These are phyloP conservation scores for Drosophila cognata DNA, from an alignment of 2,888 invertebrate genomes.

Conservation along the genomic window DNA sequence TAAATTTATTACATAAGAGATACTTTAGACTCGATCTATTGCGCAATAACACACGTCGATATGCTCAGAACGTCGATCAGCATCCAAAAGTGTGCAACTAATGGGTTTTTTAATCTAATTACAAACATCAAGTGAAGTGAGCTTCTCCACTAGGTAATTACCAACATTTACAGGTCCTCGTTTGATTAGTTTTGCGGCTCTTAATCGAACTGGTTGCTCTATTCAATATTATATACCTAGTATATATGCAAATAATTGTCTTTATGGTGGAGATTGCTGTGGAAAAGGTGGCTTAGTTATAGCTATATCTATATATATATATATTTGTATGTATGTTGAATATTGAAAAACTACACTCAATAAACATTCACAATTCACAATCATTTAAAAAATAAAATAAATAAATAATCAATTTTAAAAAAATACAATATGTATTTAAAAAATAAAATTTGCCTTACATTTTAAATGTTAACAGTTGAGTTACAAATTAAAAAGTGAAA, in stretches of 20 bases:
- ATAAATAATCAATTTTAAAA: background rate
- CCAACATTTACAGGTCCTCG: background rate
- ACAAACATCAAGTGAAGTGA: background rate
- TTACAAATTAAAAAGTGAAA: background rate
- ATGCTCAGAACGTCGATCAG: conserved; percentile 3
- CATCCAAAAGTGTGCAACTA: background rate
- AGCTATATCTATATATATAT: too few relatives aligned
- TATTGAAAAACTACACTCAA: background rate
- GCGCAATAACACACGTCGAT: conserved; percentile 38
- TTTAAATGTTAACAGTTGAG: too few relatives aligned
- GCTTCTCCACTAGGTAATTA: background rate
- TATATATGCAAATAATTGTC: background rate
- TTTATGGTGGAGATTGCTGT: background rate
- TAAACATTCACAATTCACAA: too few relatives aligned
- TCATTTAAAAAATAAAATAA: background rate
- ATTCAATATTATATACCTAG: background rate
- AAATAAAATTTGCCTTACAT: too few relatives aligned
- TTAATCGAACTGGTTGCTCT: conserved; percentile 7
- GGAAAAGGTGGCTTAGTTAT: background rate
- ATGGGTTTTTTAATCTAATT: conserved; percentile 9
- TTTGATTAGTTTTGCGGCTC: background rate
- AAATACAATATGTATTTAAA: too few relatives aligned
- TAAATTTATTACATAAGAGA: conserved; percentile 60
- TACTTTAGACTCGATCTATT: conserved; percentile 30
- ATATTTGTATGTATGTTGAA: background rate